Evolutionary conservation across 2,113 vertebrate genomes (phyloP).

Genomic region (Myotis brandtii): DNA sequence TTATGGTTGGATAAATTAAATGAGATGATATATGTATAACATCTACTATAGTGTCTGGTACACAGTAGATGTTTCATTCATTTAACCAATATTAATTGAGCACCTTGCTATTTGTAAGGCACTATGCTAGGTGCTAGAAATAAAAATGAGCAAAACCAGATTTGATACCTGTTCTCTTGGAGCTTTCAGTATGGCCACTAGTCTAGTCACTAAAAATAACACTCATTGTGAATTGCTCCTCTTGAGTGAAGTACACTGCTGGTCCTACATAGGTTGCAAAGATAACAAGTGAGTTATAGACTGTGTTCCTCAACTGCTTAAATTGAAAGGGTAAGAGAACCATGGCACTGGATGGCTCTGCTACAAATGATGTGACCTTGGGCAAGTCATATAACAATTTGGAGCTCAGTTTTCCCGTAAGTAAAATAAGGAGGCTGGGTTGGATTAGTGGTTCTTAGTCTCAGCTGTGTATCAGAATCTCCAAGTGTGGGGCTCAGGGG

Average conservation of each 20-base stretch:
- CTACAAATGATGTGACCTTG: not conserved
- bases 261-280: not conserved
- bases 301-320: not conserved
- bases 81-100: not conserved
- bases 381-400: not conserved
- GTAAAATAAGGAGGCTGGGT: not conserved
- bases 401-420: not conserved
- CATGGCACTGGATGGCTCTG: not conserved
- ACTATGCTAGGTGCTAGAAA: not conserved
- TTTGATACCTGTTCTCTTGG: too few species aligned
- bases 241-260: not conserved
- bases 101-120: not conserved
- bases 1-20: not conserved
- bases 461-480: not conserved
- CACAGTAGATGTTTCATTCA: not conserved
- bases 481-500: not conserved
- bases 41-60: not conserved
- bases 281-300: not conserved
- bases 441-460: not conserved
- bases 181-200: not conserved
- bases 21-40: not conserved
- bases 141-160: not conserved
- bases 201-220: not conserved
- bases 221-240: not conserved
- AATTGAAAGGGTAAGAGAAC: not conserved